Conservation (phyloP, 2,113 vertebrate genomes). For the Bambusicola thoracicus region DNA sequence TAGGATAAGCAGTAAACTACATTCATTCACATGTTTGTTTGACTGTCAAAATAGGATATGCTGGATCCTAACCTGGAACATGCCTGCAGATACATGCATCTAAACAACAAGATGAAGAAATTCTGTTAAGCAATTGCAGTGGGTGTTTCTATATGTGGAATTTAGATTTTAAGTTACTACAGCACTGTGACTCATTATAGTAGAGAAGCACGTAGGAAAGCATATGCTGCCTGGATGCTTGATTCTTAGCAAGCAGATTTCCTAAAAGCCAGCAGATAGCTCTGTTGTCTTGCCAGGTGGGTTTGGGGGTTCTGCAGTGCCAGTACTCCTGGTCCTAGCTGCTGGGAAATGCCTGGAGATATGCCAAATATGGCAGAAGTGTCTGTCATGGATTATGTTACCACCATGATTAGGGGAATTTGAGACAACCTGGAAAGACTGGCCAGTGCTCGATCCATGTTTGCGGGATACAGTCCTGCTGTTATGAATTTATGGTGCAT, state of each 20-base stretch:
- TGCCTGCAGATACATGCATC: neutral
- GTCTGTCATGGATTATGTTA: neutral
- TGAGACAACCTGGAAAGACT: neutral
- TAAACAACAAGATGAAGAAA: neutral
- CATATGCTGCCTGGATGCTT: rapidly evolving
- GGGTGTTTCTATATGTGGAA: neutral
- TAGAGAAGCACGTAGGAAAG: neutral
- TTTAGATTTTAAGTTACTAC: neutral
- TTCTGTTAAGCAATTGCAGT: neutral
- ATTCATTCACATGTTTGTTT: neutral
- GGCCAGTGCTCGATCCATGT: neutral
- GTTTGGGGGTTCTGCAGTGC: neutral
- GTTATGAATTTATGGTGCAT: neutral
- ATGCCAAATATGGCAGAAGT: rapidly evolving
- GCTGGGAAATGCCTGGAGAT: neutral
- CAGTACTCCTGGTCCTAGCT: neutral
- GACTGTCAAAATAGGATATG: neutral
- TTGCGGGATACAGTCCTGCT: neutral
- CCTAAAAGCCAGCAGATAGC: neutral
- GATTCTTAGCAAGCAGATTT: neutral
- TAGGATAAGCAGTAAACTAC: neutral
- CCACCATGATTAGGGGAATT: neutral
- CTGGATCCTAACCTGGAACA: neutral
- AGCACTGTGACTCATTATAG: neutral
- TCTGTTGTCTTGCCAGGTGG: neutral